A percentile compares a stretch with the other conserved stretches of the same genome.
These are phyloP conservation scores for Idris sp. DNA, from an alignment of 1,140 invertebrate species.

Conservation along the genomic window DNA sequence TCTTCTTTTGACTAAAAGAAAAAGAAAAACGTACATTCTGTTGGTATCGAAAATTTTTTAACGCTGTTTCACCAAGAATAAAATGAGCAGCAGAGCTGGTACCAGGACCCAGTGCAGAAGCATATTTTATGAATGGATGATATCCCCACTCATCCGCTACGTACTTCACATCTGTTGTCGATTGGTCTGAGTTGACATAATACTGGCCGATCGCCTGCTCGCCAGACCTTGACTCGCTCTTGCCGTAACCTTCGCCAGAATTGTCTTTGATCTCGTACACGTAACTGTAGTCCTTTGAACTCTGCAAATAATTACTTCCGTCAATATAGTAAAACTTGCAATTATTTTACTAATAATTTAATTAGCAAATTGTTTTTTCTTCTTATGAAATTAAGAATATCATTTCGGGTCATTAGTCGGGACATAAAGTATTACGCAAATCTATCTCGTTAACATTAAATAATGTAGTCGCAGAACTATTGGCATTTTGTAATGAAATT, in stretches of 20 bases:
- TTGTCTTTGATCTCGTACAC: conserved; percentile 76
- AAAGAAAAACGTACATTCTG: conserved; percentile 64
- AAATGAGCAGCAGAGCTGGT: conserved; percentile 76
- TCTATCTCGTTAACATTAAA: conserved; percentile 42
- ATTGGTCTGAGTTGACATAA: conserved; percentile 68
- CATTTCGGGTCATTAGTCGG: conserved; percentile 25
- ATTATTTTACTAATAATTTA: no score
- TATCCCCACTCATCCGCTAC: conserved; percentile 82
- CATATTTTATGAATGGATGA: conserved; percentile 81
- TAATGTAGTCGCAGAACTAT: conserved; percentile 32
- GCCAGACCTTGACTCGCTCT: conserved; percentile 78
- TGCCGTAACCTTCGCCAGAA: conserved; percentile 78
- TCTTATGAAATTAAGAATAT: no score
- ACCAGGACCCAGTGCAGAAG: conserved; percentile 62
- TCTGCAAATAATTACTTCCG: conserved; percentile 66
- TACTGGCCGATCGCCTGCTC: conserved; percentile 79
- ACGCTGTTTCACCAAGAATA: conserved; percentile 79
- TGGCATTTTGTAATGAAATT: conserved; percentile 48
- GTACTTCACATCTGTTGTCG: conserved; percentile 80
- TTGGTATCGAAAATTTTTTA: conserved; percentile 74
- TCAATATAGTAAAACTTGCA: no score
- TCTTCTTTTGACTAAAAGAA: no score
- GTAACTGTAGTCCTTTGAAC: conserved; percentile 78
- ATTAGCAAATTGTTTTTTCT: no score
- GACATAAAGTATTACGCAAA: conserved; percentile 29